Percentiles rank a stretch among this genome's conserved stretches.
These are phyloP conservation scores for Pachycephala philippinensis DNA, from an alignment of 2,113 vertebrate species.

Conservation along the genomic window DNA sequence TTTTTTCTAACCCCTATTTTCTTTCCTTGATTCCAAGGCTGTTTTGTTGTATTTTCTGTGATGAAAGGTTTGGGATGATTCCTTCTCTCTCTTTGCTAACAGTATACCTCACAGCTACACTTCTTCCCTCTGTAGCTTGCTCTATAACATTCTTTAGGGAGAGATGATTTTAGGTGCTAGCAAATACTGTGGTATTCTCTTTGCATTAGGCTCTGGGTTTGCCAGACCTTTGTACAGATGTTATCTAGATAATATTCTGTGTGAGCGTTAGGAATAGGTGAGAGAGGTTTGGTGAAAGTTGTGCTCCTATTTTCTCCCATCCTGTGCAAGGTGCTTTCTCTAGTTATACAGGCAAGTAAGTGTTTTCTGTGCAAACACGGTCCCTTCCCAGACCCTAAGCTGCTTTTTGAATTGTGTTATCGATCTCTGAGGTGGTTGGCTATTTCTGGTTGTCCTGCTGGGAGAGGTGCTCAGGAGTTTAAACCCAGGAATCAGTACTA, in stretches of 20 bases:
- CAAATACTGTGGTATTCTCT: neutral
- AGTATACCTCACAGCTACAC: neutral
- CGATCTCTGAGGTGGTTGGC: neutral
- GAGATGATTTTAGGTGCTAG: neutral
- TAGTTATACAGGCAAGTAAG: neutral
- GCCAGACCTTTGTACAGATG: neutral
- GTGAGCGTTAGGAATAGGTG: neutral
- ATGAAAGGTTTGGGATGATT: constrained; percentile 29
- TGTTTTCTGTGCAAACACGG: neutral
- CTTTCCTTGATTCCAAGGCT: neutral
- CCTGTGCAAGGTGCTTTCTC: neutral
- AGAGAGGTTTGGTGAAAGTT: neutral
- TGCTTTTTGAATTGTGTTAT: neutral
- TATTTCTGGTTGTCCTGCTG: neutral
- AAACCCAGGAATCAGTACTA: neutral
- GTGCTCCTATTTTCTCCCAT: neutral
- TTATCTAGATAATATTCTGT: neutral
- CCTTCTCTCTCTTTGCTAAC: neutral
- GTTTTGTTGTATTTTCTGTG: constrained; percentile 6
- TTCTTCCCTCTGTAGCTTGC: neutral
- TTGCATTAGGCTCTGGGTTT: neutral
- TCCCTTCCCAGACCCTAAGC: neutral
- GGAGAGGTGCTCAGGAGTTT: neutral
- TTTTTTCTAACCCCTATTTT: constrained; percentile 25
- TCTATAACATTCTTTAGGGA: neutral